These are phyloP conservation scores for Daphoenositta chrysoptera DNA, from an alignment of 2,113 vertebrate species.

Conservation along the genomic window DNA sequence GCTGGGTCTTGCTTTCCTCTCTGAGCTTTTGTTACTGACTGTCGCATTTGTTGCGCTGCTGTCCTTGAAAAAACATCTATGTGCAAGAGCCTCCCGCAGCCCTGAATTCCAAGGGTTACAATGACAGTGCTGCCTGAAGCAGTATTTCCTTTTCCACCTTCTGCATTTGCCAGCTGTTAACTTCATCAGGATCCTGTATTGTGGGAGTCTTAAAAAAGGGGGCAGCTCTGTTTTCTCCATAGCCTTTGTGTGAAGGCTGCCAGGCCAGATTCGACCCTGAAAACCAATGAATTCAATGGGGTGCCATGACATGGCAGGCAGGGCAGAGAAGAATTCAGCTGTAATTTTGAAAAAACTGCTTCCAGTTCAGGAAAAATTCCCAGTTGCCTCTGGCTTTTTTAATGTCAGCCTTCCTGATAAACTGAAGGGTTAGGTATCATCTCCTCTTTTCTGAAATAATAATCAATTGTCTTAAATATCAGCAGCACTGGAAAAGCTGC, in stretches of 20 bases:
- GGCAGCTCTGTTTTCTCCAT: conserved; percentile 32
- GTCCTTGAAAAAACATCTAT: conserved; percentile 3
- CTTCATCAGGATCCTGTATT: conserved; percentile 37
- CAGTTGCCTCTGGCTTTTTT: background rate
- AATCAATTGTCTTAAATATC: conserved; percentile 5
- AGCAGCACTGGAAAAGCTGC: background rate
- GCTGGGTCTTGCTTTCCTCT: background rate
- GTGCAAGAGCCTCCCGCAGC: background rate
- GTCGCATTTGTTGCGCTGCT: background rate
- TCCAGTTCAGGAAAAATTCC: background rate
- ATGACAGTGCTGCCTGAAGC: background rate
- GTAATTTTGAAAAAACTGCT: background rate
- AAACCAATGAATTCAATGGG: background rate
- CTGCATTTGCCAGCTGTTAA: conserved; percentile 54
- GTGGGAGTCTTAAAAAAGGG: background rate
- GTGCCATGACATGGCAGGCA: background rate
- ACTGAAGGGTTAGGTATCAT: background rate
- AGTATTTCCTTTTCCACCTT: conserved; percentile 11
- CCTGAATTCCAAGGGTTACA: conserved; percentile 55
- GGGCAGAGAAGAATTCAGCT: background rate
- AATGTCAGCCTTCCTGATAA: background rate
- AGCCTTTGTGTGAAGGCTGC: background rate
- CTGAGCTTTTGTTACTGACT: background rate
- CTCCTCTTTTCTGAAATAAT: conserved; percentile 22
- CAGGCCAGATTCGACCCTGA: background rate